Percentiles rank a stretch among this genome's conserved stretches.
Conservation (phyloP, 2,797 vertebrate genomes). For the Eulemur albifrons region DNA sequence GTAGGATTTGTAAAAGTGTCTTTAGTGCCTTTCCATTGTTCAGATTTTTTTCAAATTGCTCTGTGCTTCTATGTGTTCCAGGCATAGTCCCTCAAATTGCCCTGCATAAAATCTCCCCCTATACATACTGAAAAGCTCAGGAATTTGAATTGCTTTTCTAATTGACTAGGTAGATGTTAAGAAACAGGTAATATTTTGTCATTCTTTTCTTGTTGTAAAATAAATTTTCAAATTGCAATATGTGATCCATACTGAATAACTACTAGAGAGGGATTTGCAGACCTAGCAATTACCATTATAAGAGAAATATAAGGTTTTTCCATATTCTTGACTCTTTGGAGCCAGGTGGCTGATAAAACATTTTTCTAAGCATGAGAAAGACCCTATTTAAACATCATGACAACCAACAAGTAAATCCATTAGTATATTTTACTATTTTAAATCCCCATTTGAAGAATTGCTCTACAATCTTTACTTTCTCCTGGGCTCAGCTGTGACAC, state of each 20-base stretch:
- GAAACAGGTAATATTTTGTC: neutral
- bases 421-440: neutral
- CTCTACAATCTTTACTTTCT: conserved; percentile 31
- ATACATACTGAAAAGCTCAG: neutral
- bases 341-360: neutral
- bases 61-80: neutral
- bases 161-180: neutral
- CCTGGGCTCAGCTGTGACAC: neutral
- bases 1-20: neutral
- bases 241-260: neutral
- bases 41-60: neutral
- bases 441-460: conserved; percentile 36
- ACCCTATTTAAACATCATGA: neutral
- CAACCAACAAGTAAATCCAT: neutral
- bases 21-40: neutral
- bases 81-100: neutral
- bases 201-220: neutral
- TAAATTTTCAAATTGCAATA: neutral
- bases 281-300: neutral
- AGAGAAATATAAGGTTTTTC: neutral
- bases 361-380: neutral
- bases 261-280: neutral
- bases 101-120: neutral
- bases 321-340: neutral
- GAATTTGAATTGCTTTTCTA: neutral